Evolutionary conservation across 2,888 invertebrate genomes (phyloP).

Genomic region (Lydus trimaculatus): DNA sequence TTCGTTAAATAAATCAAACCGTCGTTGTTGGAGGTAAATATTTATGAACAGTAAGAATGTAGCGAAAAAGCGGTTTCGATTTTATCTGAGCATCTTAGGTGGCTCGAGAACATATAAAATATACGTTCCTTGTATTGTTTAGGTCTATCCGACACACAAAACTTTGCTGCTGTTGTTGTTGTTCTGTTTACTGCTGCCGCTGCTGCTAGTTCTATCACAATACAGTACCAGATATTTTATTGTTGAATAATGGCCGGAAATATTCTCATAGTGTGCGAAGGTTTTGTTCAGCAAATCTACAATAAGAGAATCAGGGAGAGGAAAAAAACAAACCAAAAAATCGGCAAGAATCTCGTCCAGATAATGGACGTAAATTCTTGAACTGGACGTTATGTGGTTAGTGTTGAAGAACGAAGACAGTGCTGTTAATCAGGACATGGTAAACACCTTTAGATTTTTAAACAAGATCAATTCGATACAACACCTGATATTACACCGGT

Average conservation of each 20-base stretch:
- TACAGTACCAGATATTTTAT: conserved; percentile 1
- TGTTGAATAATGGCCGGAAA: conserved; percentile 11
- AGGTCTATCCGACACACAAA: conserved; percentile 6
- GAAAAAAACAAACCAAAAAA: neutral
- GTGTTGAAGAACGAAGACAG: neutral
- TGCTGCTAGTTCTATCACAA: neutral
- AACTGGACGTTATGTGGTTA: conserved; percentile 1
- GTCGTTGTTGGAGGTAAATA: conserved; percentile 49
- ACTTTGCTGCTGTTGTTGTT: neutral
- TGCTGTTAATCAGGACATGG: conserved; percentile 1
- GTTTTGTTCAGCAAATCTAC: conserved; percentile 5
- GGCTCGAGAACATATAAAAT: conserved; percentile 36
- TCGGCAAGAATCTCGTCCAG: conserved; percentile 9
- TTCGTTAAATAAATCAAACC: conserved; percentile 55
- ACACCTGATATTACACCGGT: conserved; percentile 9
- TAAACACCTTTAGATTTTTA: conserved; percentile 2
- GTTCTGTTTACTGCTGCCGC: neutral
- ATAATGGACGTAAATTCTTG: conserved; percentile 9
- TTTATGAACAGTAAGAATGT: conserved; percentile 55
- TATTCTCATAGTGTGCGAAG: conserved; percentile 8
- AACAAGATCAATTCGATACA: conserved; percentile 2
- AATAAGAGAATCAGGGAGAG: neutral
- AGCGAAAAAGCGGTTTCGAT: conserved; percentile 53
- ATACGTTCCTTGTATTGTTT: conserved; percentile 20
- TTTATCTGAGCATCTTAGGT: conserved; percentile 47